These are phyloP conservation scores for Ancistrus triradiatus DNA, from an alignment of 2,113 vertebrate species.

Conservation along the genomic window DNA sequence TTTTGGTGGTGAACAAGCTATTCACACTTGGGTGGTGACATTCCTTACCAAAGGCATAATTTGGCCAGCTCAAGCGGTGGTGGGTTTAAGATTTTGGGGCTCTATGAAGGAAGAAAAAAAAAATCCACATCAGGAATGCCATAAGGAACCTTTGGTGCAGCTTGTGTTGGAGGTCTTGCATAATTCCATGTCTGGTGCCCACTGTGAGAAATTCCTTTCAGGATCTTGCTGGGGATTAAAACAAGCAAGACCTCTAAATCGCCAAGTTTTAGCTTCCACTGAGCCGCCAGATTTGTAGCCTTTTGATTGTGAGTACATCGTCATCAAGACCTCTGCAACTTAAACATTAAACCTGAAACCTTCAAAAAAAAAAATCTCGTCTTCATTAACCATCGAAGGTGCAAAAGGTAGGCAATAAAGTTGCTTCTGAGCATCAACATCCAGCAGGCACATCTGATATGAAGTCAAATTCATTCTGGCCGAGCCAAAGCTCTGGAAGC, in stretches of 20 bases:
- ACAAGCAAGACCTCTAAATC: too few relatives aligned
- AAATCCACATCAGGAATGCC: background rate
- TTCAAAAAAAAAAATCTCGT: background rate
- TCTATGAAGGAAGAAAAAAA: background rate
- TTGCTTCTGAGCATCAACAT: slow-evolving; percentile 54
- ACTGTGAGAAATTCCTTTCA: slow-evolving; percentile 21
- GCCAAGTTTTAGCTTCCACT: too few relatives aligned
- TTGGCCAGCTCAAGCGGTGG: background rate
- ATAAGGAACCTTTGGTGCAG: slow-evolving; percentile 19
- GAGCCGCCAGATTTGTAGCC: too few relatives aligned
- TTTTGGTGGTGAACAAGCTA: background rate
- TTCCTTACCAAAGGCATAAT: background rate
- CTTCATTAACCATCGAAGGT: slow-evolving; percentile 13
- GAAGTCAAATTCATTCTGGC: slow-evolving; percentile 83
- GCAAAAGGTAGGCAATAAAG: background rate
- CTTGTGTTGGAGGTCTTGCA: slow-evolving; percentile 1
- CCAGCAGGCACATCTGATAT: slow-evolving; percentile 69
- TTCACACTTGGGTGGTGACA: background rate
- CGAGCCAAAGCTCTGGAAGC: slow-evolving; percentile 81
- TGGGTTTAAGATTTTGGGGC: background rate
- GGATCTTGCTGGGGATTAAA: background rate
- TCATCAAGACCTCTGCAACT: background rate
- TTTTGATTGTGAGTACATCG: background rate
- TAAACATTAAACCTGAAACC: slow-evolving; percentile 9
- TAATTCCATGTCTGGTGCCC: slow-evolving; percentile 16